Evolutionary conservation across 2,888 invertebrate species (phyloP), one percentile per base, ranked within the genome.

Genomic region (Halictus ligatus): DNA sequence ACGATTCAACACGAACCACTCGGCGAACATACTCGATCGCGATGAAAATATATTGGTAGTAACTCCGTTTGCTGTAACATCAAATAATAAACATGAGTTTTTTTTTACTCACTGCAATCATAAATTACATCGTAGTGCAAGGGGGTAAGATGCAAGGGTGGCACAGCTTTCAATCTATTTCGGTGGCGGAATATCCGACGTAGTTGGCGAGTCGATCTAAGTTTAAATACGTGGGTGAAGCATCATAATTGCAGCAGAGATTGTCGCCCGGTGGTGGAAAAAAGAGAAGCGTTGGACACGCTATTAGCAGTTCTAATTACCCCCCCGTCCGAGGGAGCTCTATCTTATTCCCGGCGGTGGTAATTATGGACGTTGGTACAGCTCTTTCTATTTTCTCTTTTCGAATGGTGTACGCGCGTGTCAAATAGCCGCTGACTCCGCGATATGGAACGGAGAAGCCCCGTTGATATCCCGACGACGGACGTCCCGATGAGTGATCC

Each of bases 381-480:
- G 71, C 21, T 71, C 67, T 40, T 4, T 10, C 5, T 12, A 6
- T 43, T 25, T 29, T 64, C 7, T 35, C 15, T 64, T 25, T n/a
- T n/a, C 71, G 40, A 69, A 40, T 40, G 18, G 21, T 40, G 64
- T 69, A 69, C 40, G 40, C 71, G 21, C 29, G 64, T 40, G 25
- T 6, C 8, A 25, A 64, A 29, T 18, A 48, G 48, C 48, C 48
- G 29, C 18, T 18, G 43, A 25, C 46, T 25, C 29, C n/a, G 25
- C 72, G 72, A 72, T 72, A 48, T 72, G 48, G 72, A 72, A 48
- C 72, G 48, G 25, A 29, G 72, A 72, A 72, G 72, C 72, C 72
- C 46, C 18, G 72, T 72, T 29, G 25, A 48, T 43, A 43, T 72
- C 25, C 15, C 43, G 40, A 10, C 71, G 71, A 43, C 43, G 43